Conservation (phyloP, 1,140 invertebrate genomes). For the Monomorium pharaonis region DNA sequence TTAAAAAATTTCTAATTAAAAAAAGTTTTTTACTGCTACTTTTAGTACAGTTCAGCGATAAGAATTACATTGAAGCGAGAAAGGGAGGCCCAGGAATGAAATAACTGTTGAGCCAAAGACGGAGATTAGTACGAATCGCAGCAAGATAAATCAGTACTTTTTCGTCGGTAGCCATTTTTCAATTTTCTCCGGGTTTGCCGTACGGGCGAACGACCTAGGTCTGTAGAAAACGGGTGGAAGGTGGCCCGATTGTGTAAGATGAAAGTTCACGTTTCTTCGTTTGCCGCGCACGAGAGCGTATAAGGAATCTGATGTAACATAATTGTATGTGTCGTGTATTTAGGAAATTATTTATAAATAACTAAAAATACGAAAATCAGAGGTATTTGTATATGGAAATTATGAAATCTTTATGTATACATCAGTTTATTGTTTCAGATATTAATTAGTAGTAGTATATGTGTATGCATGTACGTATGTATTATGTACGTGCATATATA, state of each 20-base stretch:
- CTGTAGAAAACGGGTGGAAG: slow-evolving; percentile 2
- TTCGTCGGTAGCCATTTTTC: slow-evolving; percentile 60
- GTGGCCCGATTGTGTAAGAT: slow-evolving; percentile 13
- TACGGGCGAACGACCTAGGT: background rate
- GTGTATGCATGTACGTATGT: too few species aligned
- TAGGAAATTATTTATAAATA: slow-evolving; percentile 2
- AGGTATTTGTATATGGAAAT: background rate
- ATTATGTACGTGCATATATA: background rate
- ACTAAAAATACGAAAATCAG: background rate
- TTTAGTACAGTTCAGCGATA: background rate
- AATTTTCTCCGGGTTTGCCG: slow-evolving; percentile 47
- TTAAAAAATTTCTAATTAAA: background rate
- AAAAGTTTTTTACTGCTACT: background rate
- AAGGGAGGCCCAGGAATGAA: background rate
- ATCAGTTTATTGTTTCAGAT: background rate
- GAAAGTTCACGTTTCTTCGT: slow-evolving; percentile 42
- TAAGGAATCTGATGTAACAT: background rate
- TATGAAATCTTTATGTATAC: background rate
- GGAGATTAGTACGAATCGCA: slow-evolving; percentile 27
- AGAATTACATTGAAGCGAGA: slow-evolving; percentile 42
- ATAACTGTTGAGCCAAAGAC: slow-evolving; percentile 50
- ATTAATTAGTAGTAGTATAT: background rate
- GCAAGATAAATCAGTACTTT: slow-evolving; percentile 67
- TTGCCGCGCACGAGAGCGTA: slow-evolving; percentile 17
- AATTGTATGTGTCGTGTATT: background rate